phyloP scores from a whole-genome alignment of 2,888 invertebrate species.

The Hemicrepidius hirtus region DNA sequence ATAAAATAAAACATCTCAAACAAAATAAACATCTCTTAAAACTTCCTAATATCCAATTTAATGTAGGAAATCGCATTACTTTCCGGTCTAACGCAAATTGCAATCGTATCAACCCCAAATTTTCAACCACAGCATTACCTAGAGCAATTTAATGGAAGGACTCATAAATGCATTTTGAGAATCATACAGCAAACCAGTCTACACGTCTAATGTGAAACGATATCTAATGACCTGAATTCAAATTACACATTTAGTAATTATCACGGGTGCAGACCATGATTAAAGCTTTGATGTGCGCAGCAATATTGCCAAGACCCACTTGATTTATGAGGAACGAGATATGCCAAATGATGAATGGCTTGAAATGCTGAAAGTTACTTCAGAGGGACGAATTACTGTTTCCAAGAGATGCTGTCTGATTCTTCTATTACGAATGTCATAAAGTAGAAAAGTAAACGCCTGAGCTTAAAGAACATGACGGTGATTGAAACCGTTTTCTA shows the following conservation, averaged over 20 bases:
- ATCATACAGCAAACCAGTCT: not conserved
- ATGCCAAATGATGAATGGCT: slow-evolving; percentile 26
- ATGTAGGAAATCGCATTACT: too few relatives aligned
- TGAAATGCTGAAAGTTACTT: slow-evolving; percentile 13
- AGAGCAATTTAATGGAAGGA: too few relatives aligned
- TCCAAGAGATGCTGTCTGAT: slow-evolving; percentile 1
- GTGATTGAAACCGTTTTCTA: slow-evolving; percentile 14
- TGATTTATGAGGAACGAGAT: slow-evolving; percentile 29
- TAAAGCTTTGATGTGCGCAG: slow-evolving; percentile 5
- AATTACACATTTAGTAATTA: slow-evolving; percentile 23
- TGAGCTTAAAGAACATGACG: slow-evolving; percentile 8
- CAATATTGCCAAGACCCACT: not conserved
- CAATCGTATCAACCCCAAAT: too few relatives aligned
- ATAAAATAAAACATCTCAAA: too few relatives aligned
- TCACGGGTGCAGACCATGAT: slow-evolving; percentile 8
- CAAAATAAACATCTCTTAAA: too few relatives aligned
- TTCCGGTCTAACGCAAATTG: too few relatives aligned
- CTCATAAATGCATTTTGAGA: too few relatives aligned
- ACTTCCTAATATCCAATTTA: too few relatives aligned
- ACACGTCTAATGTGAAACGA: not conserved
- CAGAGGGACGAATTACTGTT: slow-evolving; percentile 11
- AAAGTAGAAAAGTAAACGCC: slow-evolving; percentile 6
- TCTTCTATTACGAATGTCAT: slow-evolving; percentile 17
- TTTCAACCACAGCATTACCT: too few relatives aligned
- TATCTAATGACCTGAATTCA: slow-evolving; percentile 14